Evolutionary conservation across 2,797 vertebrate species (phyloP).

Genomic region (Lacerta viridis): DNA sequence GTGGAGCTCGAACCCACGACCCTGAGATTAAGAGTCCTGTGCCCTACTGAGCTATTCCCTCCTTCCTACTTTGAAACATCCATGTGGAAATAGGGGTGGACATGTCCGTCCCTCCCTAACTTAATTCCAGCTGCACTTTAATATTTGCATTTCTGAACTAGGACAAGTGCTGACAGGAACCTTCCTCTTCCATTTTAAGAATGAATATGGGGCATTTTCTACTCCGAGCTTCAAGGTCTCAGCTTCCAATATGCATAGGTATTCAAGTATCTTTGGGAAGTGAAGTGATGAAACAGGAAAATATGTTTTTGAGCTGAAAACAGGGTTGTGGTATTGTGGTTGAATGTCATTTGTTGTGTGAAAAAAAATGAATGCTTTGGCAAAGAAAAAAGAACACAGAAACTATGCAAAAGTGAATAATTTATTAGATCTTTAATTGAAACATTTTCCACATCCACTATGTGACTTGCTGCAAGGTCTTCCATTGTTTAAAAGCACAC

Average conservation of each 20-base stretch:
- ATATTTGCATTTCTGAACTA: too few relatives aligned
- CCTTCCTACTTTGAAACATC: too few relatives aligned
- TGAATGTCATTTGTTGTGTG: neutral
- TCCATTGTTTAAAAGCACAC: constrained; percentile 45
- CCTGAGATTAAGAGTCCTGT: too few relatives aligned
- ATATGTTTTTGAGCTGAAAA: too few relatives aligned
- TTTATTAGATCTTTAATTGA: constrained; percentile 78
- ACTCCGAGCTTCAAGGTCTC: neutral
- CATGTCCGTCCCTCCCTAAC: too few relatives aligned
- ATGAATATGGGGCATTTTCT: neutral
- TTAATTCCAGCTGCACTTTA: too few relatives aligned
- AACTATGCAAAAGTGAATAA: constrained; percentile 70
- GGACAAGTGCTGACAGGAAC: too few relatives aligned
- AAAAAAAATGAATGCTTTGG: neutral
- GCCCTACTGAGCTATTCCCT: too few relatives aligned
- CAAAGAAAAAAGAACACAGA: constrained; percentile 38
- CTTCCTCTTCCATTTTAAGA: neutral
- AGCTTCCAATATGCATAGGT: neutral
- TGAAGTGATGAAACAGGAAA: neutral
- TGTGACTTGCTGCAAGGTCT: constrained; percentile 14
- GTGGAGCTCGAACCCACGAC: too few relatives aligned
- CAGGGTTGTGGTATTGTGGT: neutral
- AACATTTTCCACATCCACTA: constrained; percentile 47
- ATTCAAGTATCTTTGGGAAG: neutral
- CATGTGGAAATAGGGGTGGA: too few relatives aligned